These are phyloP conservation scores for Drosophila sulfurigaster DNA, from an alignment of 1,140 invertebrate species.

Conservation along the genomic window DNA sequence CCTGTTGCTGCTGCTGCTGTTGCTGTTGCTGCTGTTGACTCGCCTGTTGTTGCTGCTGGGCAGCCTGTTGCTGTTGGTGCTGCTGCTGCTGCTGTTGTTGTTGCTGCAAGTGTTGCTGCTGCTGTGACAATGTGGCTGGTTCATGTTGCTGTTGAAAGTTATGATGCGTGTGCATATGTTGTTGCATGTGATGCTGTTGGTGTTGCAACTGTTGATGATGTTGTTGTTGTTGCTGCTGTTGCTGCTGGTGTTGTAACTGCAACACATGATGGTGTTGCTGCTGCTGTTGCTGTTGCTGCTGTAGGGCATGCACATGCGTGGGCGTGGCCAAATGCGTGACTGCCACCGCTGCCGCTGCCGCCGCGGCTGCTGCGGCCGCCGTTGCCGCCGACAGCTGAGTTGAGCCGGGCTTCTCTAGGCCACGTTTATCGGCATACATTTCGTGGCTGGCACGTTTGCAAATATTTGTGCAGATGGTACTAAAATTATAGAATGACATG, in stretches of 20 bases:
- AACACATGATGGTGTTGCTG: slow-evolving; percentile 46
- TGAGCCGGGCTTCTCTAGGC: slow-evolving; percentile 65
- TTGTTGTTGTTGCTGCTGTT: slow-evolving; percentile 68
- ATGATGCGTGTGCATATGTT: slow-evolving; percentile 78
- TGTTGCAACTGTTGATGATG: slow-evolving; percentile 67
- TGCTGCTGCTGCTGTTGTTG: slow-evolving; percentile 61
- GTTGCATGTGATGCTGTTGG: slow-evolving; percentile 75
- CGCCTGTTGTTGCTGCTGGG: slow-evolving; percentile 53
- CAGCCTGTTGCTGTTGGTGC: slow-evolving; percentile 51
- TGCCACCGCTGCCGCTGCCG: slow-evolving; percentile 49
- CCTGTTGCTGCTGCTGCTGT: slow-evolving; percentile 64
- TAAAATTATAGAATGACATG: slow-evolving; percentile 67
- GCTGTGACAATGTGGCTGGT: slow-evolving; percentile 64
- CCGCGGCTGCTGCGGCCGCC: slow-evolving; percentile 25
- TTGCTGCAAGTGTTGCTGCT: slow-evolving; percentile 57
- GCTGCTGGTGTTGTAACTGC: slow-evolving; percentile 61
- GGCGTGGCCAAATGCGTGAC: slow-evolving; percentile 62
- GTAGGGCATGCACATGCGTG: slow-evolving; percentile 57
- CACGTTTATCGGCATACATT: slow-evolving; percentile 79
- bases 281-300: slow-evolving; percentile 61
- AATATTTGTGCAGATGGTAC: slow-evolving; percentile 70
- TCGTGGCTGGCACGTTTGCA: slow-evolving; percentile 68
- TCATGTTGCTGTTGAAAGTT: slow-evolving; percentile 73
- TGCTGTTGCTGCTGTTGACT: slow-evolving; percentile 63
- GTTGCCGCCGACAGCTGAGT: slow-evolving; percentile 31